Base-by-base conservation (phyloP, 2,888 invertebrate species). In the Tetragnatha montana region DNA sequence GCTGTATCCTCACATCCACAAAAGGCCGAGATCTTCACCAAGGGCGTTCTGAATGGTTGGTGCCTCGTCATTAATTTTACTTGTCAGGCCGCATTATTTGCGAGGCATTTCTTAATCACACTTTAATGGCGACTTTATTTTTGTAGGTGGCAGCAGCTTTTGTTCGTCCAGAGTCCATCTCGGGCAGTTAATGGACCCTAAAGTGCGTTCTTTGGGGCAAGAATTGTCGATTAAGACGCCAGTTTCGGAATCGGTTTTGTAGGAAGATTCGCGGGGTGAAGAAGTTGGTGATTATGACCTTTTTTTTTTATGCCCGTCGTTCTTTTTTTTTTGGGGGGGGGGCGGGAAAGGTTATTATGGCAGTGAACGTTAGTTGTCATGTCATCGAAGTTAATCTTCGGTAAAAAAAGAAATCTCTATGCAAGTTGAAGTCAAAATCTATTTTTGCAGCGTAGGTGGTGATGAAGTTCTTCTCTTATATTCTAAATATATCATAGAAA, bases 21-120 rank as follows among this genome's bases (percentile, higher is more conserved):
- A 14, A 70, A 22, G 76, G 81, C 69, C 0, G 19, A 68, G 75
- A 68, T 74, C 50, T 74, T 35, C 80, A 14, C 14, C 14, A 60
- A 69, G 47, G 47, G 73, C 22, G 75, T 22, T 69, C 14, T 87
- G 87, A 87, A 87, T 81, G 81, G 69, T 17, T 22, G 12, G 17
- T 6, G 60, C 21, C 47, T 14, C 35, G 47, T 87, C 87, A 87
- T 87, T 87, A 87, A 87, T 87, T 87, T 81, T 81, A 75, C 81
- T 81, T 87, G 87, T 87, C 87, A 87, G 74, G 87, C 73, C 35
- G 50, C 81, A 87, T 87, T 87, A 87, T 87, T 87, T 87, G 81
- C 74, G 22, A 69, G 75, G 87, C 87, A 68, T 76, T 87, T 87
- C 87, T 87, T 87, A 87, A 87, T 87, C 81, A 87, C 75, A 51